Evolutionary conservation across 2,797 vertebrate species (phyloP).

Genomic region (Erethizon dorsatum): DNA sequence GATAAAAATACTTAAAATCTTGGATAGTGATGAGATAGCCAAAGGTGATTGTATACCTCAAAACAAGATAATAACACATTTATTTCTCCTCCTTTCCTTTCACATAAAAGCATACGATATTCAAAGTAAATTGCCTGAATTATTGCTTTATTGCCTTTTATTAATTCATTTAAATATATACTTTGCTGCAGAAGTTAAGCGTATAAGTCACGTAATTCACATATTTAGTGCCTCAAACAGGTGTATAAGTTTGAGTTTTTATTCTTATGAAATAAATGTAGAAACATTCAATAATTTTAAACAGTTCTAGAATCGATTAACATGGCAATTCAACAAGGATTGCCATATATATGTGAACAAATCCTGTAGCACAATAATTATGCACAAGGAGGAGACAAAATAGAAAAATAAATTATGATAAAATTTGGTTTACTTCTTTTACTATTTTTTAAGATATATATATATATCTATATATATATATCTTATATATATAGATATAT

Average conservation of each 20-base stretch:
- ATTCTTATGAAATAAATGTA: neutral
- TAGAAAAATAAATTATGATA: neutral
- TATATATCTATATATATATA: no score
- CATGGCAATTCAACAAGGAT: neutral
- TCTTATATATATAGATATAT: no score
- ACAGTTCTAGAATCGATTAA: neutral
- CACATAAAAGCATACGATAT: slow-evolving; percentile 65
- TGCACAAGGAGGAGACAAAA: neutral
- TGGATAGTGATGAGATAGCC: slow-evolving; percentile 77
- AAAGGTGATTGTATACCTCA: slow-evolving; percentile 78
- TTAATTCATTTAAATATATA: neutral
- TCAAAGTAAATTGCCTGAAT: slow-evolving; percentile 80
- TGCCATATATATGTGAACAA: neutral
- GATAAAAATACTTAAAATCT: slow-evolving; percentile 9
- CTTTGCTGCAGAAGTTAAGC: neutral
- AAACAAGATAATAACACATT: slow-evolving; percentile 59
- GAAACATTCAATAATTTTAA: neutral
- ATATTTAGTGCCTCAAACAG: neutral
- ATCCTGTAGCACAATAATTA: neutral
- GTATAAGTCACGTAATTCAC: neutral
- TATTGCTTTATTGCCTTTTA: slow-evolving; percentile 86
- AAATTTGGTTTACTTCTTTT: neutral
- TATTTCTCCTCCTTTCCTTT: slow-evolving; percentile 61
- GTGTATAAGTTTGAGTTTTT: neutral
- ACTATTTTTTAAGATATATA: neutral